Evolutionary conservation across 2,113 vertebrate genomes (phyloP), one percentile per base, ranked within the genome.

Genomic region (Pelecanoides urinatrix): DNA sequence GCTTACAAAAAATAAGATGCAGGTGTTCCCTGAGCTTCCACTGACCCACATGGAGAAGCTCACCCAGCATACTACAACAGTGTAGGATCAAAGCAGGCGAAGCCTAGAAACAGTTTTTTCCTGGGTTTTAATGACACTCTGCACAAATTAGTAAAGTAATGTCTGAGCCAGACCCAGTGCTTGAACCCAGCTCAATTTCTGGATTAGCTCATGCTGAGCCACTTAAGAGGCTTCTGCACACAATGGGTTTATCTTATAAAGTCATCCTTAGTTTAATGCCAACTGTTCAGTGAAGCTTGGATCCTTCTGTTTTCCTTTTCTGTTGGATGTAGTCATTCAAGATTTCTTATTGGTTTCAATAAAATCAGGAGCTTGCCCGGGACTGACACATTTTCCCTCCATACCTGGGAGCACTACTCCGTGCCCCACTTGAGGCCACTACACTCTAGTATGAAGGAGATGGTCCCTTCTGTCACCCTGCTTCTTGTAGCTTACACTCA

Each of bases 401-500:
- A 18, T 18, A 27, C 13, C 29, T 20, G 15, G 7, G 15, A 58
- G 25, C 6, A 14, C 53, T 63, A 22, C 26, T 56, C 9, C 0
- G 1, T 56, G 20, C 8, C 17, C 19, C 22, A 36, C 25, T 8
- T 47, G 47, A 68, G 58, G n/a, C 13, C 27, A 10, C 23, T 36
- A 4, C 8, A 3, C 17, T 38, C 32, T 1, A 1, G 4, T 52
- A 32, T 4, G 1, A 61, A 76, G 30, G 40, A 65, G 20, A 16
- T 34, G 18, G 13, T n/a, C 11, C n/a, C n/a, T 88, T 80, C 62
- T 70, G 10, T 45, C 20, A 40, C 36, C 2, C 9, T 29, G 6
- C 18, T 76, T 80, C 67, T 53, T 50, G 22, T 2, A 63, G 8
- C 6, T 91, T 77, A 25, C 3, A 8, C 5, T 19, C 42, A 13